These are phyloP conservation scores for Philypnodon macrostomus DNA, from an alignment of 2,797 vertebrate species.

Conservation along the genomic window DNA sequence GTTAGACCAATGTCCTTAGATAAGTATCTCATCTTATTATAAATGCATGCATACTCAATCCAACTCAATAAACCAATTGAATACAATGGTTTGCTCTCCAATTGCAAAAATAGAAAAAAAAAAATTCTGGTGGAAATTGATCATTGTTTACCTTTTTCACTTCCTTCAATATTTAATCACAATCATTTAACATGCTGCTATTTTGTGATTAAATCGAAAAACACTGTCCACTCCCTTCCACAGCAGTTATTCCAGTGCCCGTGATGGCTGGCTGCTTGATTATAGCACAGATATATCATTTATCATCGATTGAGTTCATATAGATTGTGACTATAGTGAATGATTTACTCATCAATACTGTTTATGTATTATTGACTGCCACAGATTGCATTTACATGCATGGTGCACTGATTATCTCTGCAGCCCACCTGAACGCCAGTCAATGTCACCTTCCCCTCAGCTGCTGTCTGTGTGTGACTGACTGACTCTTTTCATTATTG, in stretches of 20 bases:
- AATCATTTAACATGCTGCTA: background rate
- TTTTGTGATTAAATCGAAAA: slow-evolving; percentile 6
- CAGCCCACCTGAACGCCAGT: slow-evolving; percentile 17
- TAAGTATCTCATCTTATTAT: too few species aligned
- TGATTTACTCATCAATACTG: slow-evolving; percentile 58
- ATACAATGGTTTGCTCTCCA: too few species aligned
- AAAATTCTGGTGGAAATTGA: too few species aligned
- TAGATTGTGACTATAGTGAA: slow-evolving; percentile 42
- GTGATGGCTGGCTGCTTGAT: slow-evolving; percentile 30
- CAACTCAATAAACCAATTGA: too few species aligned
- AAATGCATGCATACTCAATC: too few species aligned
- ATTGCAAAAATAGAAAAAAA: too few species aligned
- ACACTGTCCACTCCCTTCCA: background rate
- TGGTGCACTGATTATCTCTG: slow-evolving; percentile 44
- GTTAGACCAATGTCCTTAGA: too few species aligned
- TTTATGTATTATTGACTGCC: slow-evolving; percentile 55
- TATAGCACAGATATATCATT: slow-evolving; percentile 37
- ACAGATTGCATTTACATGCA: slow-evolving; percentile 50
- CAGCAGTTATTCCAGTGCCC: slow-evolving; percentile 9
- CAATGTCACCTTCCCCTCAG: slow-evolving; percentile 25
- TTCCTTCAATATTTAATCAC: too few species aligned
- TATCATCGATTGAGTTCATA: slow-evolving; percentile 41
- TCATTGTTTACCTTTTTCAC: too few species aligned
- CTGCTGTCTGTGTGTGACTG: slow-evolving; percentile 6
- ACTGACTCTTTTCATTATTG: background rate